Conservation (phyloP, 2,113 vertebrate species). For the Notothenia coriiceps region DNA sequence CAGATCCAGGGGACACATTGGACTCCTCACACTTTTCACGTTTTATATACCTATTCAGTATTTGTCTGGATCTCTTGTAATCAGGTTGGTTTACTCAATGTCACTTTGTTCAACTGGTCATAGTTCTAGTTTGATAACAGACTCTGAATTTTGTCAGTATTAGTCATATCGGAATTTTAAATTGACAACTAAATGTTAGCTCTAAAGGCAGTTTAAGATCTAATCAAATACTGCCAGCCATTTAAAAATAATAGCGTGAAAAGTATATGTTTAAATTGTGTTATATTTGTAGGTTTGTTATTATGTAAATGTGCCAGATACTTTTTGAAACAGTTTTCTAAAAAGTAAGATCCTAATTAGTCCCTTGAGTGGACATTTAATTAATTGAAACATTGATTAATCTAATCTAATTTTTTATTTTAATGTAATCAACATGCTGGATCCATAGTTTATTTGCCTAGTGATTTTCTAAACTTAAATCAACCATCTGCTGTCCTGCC, state of each 20-base stretch:
- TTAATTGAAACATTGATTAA: no score
- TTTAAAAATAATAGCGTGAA: background rate
- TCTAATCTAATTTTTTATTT: no score
- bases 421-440: slow-evolving; percentile 16
- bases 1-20: background rate
- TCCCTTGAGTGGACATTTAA: no score
- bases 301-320: no score
- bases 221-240: background rate
- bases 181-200: no score
- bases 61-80: background rate
- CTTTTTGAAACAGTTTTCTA: no score
- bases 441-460: slow-evolving; percentile 14
- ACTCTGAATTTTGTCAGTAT: background rate
- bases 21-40: background rate
- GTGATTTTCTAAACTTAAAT: slow-evolving; percentile 46
- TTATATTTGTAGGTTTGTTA: background rate
- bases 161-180: no score
- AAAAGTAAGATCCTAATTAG: no score
- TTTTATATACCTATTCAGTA: background rate
- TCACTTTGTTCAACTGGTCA: no score
- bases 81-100: background rate
- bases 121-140: background rate
- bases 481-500: slow-evolving; percentile 68
- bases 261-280: slow-evolving; percentile 21
- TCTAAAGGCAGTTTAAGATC: background rate